Base-by-base conservation (phyloP, 2,113 vertebrate species). In the Onychostoma macrolepis region DNA sequence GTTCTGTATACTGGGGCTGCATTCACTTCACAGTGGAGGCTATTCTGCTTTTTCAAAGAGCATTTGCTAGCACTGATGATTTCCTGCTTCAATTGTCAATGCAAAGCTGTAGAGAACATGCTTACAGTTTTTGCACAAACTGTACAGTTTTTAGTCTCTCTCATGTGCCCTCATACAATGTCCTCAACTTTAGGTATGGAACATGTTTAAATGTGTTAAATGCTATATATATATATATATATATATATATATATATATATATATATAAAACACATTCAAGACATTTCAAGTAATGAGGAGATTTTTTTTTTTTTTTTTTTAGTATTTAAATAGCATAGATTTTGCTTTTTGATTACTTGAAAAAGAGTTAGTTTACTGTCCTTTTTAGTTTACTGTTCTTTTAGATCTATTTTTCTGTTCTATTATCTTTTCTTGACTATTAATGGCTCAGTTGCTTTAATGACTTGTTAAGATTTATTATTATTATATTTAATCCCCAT, bases 1-100 rank as follows among this genome's bases (percentile, higher is more conserved):
- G 89, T 92, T 93, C 92, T 91, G 84, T 79, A 71, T 89, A 80
- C 9, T 33, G 79, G 79, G 48, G 79, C 88, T 87, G 87, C 77
- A 90, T 89, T 90, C 33, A 41, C 71, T 77, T 83, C 72, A 87
- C 89, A 91, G 69, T 82, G 45, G 83, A 71, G 36, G 43, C 78
- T 36, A 63, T 85, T 87, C 72, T 83, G 61, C 67, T 56, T 83
- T 86, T 85, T 75, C 50, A 67, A 58, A 86, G 84, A 69, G 6
- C 41, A 77, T 61, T 74, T 79, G 41, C 36, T 75, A 61, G 67
- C 38, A 61, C 72, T 79, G 19, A 65, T 85, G 71, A 87, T 83
- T 85, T 89, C 80, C 86, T 89, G 41, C n/a, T 72, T 53, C 85
- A 45, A 4, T 71, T 28, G 41, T 65, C 15, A 26, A 58, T 58